Evolutionary conservation across 53 echinoderm and acorn worm genomes (phyloP), one percentile per base, ranked within the genome.

Genomic region (Hippasteria phrygiana): DNA sequence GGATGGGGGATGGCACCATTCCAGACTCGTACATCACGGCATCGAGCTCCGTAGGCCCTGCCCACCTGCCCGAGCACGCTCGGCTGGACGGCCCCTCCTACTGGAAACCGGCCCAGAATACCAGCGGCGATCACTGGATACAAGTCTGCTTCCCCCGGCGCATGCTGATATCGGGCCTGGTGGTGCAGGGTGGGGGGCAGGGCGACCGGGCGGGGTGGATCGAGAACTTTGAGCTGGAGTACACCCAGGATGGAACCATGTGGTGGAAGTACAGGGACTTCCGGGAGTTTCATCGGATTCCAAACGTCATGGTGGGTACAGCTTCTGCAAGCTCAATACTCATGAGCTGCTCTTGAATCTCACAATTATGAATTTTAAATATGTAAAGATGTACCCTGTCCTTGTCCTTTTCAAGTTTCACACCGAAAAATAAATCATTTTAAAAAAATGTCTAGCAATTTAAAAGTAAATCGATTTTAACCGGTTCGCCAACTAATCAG

Each of bases 211-310:
- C 71, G 22, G 94, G 96, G 5, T 96, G 96, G 96, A 87, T 96
- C 18, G 92, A 92, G 34, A 74, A 88, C n/a, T 93, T 96, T 40
- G 84, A 63, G 26, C 27, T 93, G 45, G 88, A 85, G 1, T 96
- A 96, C 55, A 83, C 86, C 16, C 80, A 65, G 0, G 89, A 92
- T 16, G 80, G 70, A 0, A 67, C 11, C 1, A 46, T 88, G 45
- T 96, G 96, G 96, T 96, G 96, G 96, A 75, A 87, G 26, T 80
- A 88, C 34, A 67, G 87, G 43, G 43, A 94, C 50, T 94, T 76
- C 65, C 47, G 38, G 27, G 85, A 85, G 18, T 85, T 69, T 71
- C 24, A 42, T 33, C 26, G 2, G 3, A 34, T 53, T 26, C 90
- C 90, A 33, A 12, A 18, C 0, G 53, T 83, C 16, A 54, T 76